Evolutionary conservation across 2,113 vertebrate species (phyloP), one percentile per base, ranked within the genome.

Genomic region (Mixornis gularis): DNA sequence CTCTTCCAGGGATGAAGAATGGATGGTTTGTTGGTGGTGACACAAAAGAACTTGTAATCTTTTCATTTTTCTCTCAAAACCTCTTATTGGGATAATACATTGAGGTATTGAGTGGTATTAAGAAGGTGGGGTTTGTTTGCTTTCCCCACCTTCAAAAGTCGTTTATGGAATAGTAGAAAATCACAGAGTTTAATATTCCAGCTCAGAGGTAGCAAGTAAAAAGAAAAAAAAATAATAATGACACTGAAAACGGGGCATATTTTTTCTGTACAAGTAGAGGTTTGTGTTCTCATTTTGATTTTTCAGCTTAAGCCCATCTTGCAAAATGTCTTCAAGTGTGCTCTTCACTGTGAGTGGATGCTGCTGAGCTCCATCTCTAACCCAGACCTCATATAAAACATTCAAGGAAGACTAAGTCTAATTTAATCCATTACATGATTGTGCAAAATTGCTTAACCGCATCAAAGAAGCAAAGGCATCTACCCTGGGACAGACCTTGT

Each of bases 381-480:
- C 48, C 48, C 51, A 65, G 43, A 20, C 40, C 36, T 58, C 56
- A 40, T 79, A 85, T 74, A 77, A 93, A 96, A 93, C 53, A 62
- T 81, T 85, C 76, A 96, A 93, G 88, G 87, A 90, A 96, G 95
- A 79, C 87, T 38, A 94, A 91, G 82, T 90, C 81, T 97, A 95
- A 97, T 97, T 98, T 97, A 96, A 97, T 95, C 94, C 97, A 90
- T 94, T 95, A 92, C 71, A 30, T 86, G 95, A 95, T 96, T 97
- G 92, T 94, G 85, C 89, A 94, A 95, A 97, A 97, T 97, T 96
- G 92, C 94, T 95, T 96, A 95, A 96, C 96, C 64, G 30, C 97
- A 97, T 98, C 97, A 98, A 97, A 97, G 98, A 40, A 89, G 52
- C 55, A 25, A 48, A 56, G 70, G 74, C 73, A 94, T 81, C 88